Evolutionary conservation across 2,797 vertebrate genomes (phyloP).

Genomic region (Sparidentex hasta): DNA sequence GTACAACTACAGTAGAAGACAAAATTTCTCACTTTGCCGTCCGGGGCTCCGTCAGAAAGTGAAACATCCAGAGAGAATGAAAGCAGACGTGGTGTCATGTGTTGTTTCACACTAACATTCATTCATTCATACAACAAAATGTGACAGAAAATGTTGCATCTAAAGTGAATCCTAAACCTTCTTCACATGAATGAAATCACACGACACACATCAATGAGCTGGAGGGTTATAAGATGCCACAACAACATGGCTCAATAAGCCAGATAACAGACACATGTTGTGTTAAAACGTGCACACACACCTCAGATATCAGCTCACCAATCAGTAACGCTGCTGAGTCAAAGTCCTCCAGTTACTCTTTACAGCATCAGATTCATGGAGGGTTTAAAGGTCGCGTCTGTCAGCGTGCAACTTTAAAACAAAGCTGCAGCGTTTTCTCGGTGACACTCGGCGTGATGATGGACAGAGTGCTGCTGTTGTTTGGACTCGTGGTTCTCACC

Average conservation of each 20-base stretch:
- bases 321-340: constrained; percentile 51
- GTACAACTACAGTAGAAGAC: too few relatives aligned
- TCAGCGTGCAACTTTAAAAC: constrained; percentile 43
- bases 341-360: constrained; percentile 63
- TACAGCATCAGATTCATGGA: constrained; percentile 53
- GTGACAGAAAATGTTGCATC: too few relatives aligned
- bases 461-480: constrained; percentile 57
- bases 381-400: constrained; percentile 55
- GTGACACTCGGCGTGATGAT: constrained; percentile 48
- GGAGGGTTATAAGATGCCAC: background rate
- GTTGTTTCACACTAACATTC: too few relatives aligned
- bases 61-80: too few relatives aligned
- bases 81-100: background rate
- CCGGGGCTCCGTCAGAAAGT: too few relatives aligned
- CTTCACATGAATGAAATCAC: too few relatives aligned
- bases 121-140: too few relatives aligned
- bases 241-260: background rate
- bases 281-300: background rate
- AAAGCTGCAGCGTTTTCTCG: constrained; percentile 8
- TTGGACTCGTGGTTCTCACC: constrained; percentile 61
- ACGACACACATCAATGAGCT: background rate
- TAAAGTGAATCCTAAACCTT: background rate
- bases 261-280: background rate
- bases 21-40: too few relatives aligned
- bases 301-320: constrained; percentile 20